Base-by-base conservation (phyloP, 2,113 vertebrate genomes). In the Siphamia tubifer region DNA sequence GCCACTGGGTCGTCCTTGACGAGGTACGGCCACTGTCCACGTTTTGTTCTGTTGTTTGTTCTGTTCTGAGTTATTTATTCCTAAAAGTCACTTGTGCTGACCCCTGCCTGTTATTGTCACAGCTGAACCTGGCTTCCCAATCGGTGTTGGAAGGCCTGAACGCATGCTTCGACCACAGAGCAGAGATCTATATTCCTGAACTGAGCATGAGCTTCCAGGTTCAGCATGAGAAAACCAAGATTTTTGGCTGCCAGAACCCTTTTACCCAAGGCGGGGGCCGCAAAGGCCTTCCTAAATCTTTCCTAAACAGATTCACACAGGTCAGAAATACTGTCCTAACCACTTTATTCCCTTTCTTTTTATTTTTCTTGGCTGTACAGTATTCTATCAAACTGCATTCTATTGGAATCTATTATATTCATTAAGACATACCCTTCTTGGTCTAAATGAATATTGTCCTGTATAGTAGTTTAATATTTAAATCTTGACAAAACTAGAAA, bases 241-340 rank as follows among this genome's bases (percentile, higher is more conserved):
- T 99, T 83, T 99, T 99, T 70, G 96, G 95, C 48, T 99, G 98
- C 79, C 97, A 99, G 54, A 99, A 99, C 87, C 98, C 98, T 0
- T 98, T 96, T 73, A 94, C 91, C 52, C 97, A 99, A 89, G 98
- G 98, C 52, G 98, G 98, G 0, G 98, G 98, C 8, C 94, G 98
- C 32, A 98, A 98, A 58, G 98, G 97, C 21, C 93, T 99, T 1
- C 96, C 97, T 11, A 96, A 93, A 60, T 99, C 98, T 55, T 98
- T 99, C 87, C 95, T 99, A 55, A 99, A 99, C 79, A 92, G 97
- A 75, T 99, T 99, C 83, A 98, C 97, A 73, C 98, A 99, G 95
- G 98, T 93, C 70, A 36, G 39, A 11, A 19, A 11, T 11, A 9
- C 1, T 8, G n/a, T n/a, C n/a, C n/a, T n/a, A n/a, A n/a, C n/a